A percentile compares a stretch with the other conserved stretches of the same genome.
Conservation (phyloP, 2,797 vertebrate genomes). For the Heteromormyrus szaboi region DNA sequence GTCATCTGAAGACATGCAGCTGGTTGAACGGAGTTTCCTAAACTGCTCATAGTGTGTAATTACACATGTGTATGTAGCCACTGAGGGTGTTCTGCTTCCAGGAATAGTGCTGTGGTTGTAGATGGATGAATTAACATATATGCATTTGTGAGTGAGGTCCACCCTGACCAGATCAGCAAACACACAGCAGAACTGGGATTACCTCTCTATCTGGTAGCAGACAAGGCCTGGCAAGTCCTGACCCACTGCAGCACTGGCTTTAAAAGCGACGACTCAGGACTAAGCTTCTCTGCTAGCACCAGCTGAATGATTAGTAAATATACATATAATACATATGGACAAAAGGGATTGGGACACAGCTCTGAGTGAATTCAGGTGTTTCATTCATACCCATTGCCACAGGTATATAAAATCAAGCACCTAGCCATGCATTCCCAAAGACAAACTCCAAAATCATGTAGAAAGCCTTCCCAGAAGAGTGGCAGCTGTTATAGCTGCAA, state of each 20-base stretch:
- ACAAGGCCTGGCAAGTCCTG: background rate
- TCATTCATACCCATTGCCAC: background rate
- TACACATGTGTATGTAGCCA: background rate
- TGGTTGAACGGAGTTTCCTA: background rate
- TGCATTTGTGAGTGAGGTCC: background rate
- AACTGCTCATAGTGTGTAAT: background rate
- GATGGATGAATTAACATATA: background rate
- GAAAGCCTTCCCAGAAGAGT: background rate
- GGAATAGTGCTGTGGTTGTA: background rate
- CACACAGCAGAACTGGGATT: background rate
- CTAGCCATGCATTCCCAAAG: background rate
- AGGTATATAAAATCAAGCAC: background rate
- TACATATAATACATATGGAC: background rate
- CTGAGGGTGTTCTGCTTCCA: background rate
- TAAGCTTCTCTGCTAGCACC: background rate
- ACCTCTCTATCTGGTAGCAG: background rate
- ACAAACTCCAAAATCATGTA: background rate
- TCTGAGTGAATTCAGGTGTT: background rate
- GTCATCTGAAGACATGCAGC: background rate
- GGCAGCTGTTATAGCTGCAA: background rate
- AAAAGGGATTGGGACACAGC: background rate
- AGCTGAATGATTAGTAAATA: background rate
- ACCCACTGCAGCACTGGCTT: background rate
- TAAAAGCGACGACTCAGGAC: background rate
- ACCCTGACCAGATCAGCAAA: background rate